Conservation (phyloP, 2,888 invertebrate genomes). For the Elegia similella region DNA sequence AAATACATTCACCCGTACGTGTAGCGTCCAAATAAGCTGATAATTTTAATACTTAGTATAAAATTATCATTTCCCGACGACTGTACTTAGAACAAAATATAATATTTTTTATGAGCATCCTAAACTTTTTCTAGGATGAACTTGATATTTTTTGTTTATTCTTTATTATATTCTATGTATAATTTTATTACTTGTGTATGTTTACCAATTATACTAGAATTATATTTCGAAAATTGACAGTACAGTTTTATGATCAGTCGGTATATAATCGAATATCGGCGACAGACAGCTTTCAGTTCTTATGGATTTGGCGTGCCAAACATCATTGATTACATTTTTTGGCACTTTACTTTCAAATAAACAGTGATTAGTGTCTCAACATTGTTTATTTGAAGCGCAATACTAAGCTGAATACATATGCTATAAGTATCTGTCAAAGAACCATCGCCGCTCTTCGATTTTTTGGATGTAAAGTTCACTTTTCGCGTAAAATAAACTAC, state of each 20-base stretch:
- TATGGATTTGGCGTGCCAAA: neutral
- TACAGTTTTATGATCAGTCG: neutral
- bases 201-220: neutral
- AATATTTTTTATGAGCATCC: constrained; percentile 11
- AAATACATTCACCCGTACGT: neutral
- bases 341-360: neutral
- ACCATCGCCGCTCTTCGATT: too few relatives aligned
- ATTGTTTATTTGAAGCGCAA: neutral
- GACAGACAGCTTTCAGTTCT: neutral
- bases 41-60: neutral
- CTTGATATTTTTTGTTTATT: constrained; percentile 14
- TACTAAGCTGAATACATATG: neutral
- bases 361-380: neutral
- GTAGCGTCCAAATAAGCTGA: neutral
- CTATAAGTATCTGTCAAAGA: too few relatives aligned
- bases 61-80: neutral
- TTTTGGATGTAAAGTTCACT: neutral
- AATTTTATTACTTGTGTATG: constrained; percentile 6
- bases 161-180: constrained; percentile 13
- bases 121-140: constrained; percentile 9
- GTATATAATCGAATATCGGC: neutral
- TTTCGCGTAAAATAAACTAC: neutral
- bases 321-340: neutral
- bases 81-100: neutral
- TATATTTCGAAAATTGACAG: constrained; percentile 10